Evolutionary conservation across 2,888 invertebrate species (phyloP).

Genomic region (Baccha elongata): DNA sequence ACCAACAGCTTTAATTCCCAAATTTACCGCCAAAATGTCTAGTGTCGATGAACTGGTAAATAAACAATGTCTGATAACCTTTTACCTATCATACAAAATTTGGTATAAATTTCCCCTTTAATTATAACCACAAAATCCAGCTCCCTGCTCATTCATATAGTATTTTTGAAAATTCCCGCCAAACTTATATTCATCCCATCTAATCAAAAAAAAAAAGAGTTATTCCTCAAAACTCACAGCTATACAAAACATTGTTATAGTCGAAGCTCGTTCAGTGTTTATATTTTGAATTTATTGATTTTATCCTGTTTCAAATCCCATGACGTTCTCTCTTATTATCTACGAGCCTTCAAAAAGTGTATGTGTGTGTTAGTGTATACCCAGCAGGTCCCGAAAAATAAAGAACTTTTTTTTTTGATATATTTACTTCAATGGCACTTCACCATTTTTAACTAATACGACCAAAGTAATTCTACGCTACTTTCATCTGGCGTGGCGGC

Average conservation of each 20-base stretch:
- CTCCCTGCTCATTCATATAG: slow-evolving; percentile 24
- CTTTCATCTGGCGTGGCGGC: slow-evolving; percentile 52
- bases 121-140: too few species aligned
- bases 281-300: slow-evolving; percentile 69
- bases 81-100: too few species aligned
- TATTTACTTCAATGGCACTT: slow-evolving; percentile 58
- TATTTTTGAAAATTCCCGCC: slow-evolving; percentile 56
- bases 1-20: too few species aligned
- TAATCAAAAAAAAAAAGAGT: slow-evolving; percentile 15
- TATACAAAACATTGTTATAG: slow-evolving; percentile 46
- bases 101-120: too few species aligned
- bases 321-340: slow-evolving; percentile 35
- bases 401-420: slow-evolving; percentile 28
- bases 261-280: slow-evolving; percentile 41
- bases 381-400: slow-evolving; percentile 8
- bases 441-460: slow-evolving; percentile 50
- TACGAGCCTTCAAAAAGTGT: not conserved
- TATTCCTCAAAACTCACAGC: too few species aligned
- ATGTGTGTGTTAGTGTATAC: slow-evolving; percentile 9
- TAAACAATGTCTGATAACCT: too few species aligned
- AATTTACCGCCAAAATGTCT: too few species aligned
- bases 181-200: slow-evolving; percentile 45
- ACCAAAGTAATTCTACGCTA: slow-evolving; percentile 38
- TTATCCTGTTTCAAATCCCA: slow-evolving; percentile 68
- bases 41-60: too few species aligned